Evolutionary conservation across 2,113 vertebrate species (phyloP).

Genomic region (Fregetta grallaria): DNA sequence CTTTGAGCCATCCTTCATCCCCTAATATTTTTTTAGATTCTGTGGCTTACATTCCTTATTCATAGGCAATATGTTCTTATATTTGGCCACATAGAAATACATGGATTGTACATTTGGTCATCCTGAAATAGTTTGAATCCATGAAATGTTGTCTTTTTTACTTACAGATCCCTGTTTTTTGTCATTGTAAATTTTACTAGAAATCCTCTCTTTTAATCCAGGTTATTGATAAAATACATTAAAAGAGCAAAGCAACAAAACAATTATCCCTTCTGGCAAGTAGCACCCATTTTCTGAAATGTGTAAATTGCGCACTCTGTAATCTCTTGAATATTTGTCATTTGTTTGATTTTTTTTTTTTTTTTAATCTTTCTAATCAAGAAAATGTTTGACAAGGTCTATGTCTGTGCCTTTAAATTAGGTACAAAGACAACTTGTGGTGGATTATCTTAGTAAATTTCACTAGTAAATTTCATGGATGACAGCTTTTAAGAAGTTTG

Average conservation of each 20-base stretch:
- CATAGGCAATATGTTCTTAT: neutral
- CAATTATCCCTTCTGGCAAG: neutral
- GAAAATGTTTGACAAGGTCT: neutral
- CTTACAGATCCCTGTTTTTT: neutral
- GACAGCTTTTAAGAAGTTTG: neutral
- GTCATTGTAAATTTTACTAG: neutral
- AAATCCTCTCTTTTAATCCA: neutral
- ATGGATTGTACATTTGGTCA: neutral
- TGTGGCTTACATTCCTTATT: neutral
- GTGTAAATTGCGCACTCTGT: neutral
- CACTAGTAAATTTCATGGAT: neutral
- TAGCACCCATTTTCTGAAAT: neutral
- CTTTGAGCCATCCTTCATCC: slow-evolving; percentile 11
- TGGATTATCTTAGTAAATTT: neutral
- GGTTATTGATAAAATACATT: neutral
- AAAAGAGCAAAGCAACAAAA: neutral
- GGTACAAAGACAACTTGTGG: neutral
- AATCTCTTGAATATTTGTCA: neutral
- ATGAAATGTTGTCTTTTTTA: neutral
- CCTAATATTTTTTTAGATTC: neutral
- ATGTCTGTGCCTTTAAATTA: neutral
- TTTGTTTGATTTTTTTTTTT: neutral
- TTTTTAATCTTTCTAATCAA: neutral
- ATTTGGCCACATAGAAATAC: neutral
- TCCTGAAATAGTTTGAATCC: neutral